Percentiles rank a stretch among this genome's conserved stretches.
phyloP scores from a whole-genome alignment of 2,888 invertebrate species.

The Conops quadrifasciatus region DNA sequence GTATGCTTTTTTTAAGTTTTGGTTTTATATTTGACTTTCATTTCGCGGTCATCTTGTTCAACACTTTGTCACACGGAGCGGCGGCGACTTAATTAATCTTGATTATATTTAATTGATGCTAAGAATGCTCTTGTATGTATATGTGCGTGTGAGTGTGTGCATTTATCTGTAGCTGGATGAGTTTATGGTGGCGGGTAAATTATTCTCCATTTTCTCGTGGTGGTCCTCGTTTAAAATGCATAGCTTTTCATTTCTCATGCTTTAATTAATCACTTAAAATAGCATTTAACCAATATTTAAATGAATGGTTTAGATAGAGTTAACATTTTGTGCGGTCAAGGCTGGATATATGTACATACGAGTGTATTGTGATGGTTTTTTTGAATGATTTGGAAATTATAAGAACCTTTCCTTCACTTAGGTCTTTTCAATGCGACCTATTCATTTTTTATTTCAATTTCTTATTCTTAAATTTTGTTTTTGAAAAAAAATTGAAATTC shows the following conservation, averaged over 20 bases:
- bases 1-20: background rate
- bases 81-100: slow-evolving; percentile 33
- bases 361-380: background rate
- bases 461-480: too few species aligned
- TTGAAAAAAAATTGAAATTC: too few species aligned
- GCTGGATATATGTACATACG: too few species aligned
- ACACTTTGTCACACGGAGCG: slow-evolving; percentile 18
- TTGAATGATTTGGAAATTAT: slow-evolving; percentile 19
- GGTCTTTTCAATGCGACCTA: background rate
- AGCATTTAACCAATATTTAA: background rate
- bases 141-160: slow-evolving; percentile 13
- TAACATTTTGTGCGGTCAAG: too few species aligned
- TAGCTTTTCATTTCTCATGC: slow-evolving; percentile 19
- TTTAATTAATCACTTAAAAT: slow-evolving; percentile 27
- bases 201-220: slow-evolving; percentile 11
- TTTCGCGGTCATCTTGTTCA: slow-evolving; percentile 7
- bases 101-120: slow-evolving; percentile 35
- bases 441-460: too few species aligned
- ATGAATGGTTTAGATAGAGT: too few species aligned
- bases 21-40: background rate
- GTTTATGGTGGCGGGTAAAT: background rate
- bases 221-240: slow-evolving; percentile 23
- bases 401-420: background rate
- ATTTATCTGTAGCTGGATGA: background rate
- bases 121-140: slow-evolving; percentile 4